Conservation (phyloP, 2,113 vertebrate species). For the Rhynchomys soricoides region DNA sequence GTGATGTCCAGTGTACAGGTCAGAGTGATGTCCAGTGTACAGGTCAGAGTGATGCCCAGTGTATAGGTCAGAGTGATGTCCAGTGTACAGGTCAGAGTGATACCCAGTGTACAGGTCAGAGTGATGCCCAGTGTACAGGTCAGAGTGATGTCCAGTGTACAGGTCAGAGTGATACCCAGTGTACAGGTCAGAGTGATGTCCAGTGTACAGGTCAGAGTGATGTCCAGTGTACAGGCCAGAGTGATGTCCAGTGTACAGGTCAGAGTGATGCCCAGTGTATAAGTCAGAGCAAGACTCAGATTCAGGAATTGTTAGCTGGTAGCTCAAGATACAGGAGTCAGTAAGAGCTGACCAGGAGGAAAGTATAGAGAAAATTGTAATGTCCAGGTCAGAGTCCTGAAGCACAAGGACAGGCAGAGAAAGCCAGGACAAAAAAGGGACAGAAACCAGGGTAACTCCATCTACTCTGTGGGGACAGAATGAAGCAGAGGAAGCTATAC, state of each 20-base stretch:
- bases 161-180: too few relatives aligned
- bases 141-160: too few relatives aligned
- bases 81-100: too few relatives aligned
- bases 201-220: too few relatives aligned
- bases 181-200: too few relatives aligned
- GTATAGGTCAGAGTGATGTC: not conserved
- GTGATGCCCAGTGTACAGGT: too few relatives aligned
- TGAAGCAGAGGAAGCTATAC: constrained; percentile 1
- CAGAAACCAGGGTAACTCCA: not conserved
- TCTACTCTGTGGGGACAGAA: not conserved
- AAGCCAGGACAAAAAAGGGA: constrained; percentile 14
- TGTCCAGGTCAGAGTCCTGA: not conserved
- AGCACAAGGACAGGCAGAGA: constrained; percentile 1
- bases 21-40: not conserved
- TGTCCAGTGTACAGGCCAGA: too few relatives aligned
- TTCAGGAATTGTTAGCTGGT: not conserved
- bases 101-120: too few relatives aligned
- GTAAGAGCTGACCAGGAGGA: constrained; percentile 21
- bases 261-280: too few relatives aligned
- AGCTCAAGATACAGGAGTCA: not conserved
- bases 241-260: too few relatives aligned
- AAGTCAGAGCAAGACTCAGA: not conserved
- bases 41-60: too few relatives aligned
- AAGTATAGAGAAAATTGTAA: constrained; percentile 26
- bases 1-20: not conserved